These are phyloP conservation scores for Myotis lucifugus DNA, from an alignment of 2,113 vertebrate species.

Conservation along the genomic window DNA sequence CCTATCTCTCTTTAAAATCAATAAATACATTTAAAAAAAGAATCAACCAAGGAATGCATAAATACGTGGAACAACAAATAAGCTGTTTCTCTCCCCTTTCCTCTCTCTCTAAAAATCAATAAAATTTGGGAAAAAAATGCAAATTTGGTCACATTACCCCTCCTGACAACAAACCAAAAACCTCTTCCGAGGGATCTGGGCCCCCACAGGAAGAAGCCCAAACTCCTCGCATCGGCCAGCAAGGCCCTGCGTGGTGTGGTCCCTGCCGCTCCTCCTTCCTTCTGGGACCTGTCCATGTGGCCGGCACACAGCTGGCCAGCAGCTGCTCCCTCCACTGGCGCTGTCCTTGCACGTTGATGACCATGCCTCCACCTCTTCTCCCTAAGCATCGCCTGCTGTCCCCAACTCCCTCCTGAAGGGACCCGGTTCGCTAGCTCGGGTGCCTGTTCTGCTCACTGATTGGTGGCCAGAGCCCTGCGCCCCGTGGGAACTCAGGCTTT, in stretches of 20 bases:
- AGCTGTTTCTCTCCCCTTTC: too few species aligned
- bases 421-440: rapidly evolving
- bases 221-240: background rate
- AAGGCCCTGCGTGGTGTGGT: too few species aligned
- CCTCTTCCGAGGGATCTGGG: background rate
- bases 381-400: background rate
- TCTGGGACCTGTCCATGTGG: background rate
- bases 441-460: rapidly evolving
- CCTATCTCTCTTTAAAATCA: too few species aligned
- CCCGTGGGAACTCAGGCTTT: background rate
- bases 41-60: too few species aligned
- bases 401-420: background rate
- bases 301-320: rapidly evolving
- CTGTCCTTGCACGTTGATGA: background rate
- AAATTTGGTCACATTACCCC: background rate
- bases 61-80: too few species aligned
- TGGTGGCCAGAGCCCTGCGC: background rate
- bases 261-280: rapidly evolving
- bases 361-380: background rate
- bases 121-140: too few species aligned
- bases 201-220: background rate
- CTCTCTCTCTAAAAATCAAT: background rate
- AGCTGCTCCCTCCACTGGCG: rapidly evolving
- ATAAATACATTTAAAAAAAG: too few species aligned
- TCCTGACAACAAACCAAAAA: background rate